Base-by-base conservation (phyloP, 2,888 invertebrate genomes). In the Stenoptilia bipunctidactyla region DNA sequence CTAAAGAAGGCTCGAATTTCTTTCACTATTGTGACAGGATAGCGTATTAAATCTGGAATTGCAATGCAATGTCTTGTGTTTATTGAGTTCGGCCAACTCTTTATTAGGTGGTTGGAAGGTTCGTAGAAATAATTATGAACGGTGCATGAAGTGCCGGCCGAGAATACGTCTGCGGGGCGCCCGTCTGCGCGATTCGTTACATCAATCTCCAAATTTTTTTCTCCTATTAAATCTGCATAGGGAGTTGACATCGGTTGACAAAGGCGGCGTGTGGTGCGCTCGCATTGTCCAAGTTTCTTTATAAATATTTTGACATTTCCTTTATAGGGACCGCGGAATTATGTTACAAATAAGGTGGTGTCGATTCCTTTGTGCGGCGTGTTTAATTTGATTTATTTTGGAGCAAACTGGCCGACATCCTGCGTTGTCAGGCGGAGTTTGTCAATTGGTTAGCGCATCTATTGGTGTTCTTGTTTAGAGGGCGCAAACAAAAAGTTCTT, bases 231-330 rank as follows among this genome's bases (percentile, higher is more conserved):
- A 80, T 79, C 79, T 74, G 79, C 79, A 80, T 77, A 72, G 72
- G n/a, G n/a, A 79, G 76, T 74, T 79, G 77, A 80, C 76, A 79
- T 63, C 62, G 62, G 53, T 58, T 50, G 54, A 77, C 77, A 79
- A 77, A 67, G 76, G 63, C 61, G 54, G 79, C 65, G 61, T 76
- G 69, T 52, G 77, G 50, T 73, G 63, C 52, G 45, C 45, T 37
- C 43, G 59, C 62, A 76, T 82, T 82, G 83, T 80, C 58, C 62
- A 47, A 66, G 65, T 77, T 76, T 79, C 80, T 80, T 79, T 80
- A 76, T 79, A 82, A 82, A 83, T 83, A 82, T 82, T 83, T 76
- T 82, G 83, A 83, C 82, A 82, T 82, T 72, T 67, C 69, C 73
- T 76, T 74, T 70, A 76, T 76, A 76, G 65, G 64, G 56, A 58